Evolutionary conservation across 2,113 vertebrate genomes (phyloP).

Genomic region (Orycteropus afer): DNA sequence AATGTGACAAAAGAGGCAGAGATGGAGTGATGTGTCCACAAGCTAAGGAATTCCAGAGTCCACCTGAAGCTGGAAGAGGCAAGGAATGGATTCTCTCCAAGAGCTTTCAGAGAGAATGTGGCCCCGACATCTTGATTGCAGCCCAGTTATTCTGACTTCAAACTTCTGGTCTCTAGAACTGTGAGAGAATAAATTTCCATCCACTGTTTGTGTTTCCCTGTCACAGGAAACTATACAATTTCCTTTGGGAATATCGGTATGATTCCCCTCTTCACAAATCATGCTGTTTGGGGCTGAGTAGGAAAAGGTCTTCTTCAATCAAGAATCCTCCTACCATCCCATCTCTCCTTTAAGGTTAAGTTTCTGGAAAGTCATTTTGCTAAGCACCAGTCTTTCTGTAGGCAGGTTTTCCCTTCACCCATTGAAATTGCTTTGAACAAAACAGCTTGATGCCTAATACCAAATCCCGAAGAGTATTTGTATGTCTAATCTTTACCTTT

Average conservation of each 20-base stretch:
- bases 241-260: neutral
- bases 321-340: neutral
- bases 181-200: neutral
- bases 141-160: neutral
- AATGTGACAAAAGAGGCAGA: neutral
- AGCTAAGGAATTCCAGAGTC: neutral
- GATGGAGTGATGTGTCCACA: neutral
- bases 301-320: neutral
- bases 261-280: neutral
- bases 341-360: neutral
- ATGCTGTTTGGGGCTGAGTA: neutral
- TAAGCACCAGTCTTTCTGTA: neutral
- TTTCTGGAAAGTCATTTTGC: neutral
- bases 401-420: neutral
- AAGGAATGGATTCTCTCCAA: neutral
- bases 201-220: neutral
- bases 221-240: neutral
- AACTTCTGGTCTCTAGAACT: neutral
- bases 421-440: neutral
- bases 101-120: neutral
- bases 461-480: neutral
- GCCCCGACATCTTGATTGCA: neutral
- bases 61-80: neutral
- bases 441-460: neutral
- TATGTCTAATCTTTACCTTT: neutral